Conservation (phyloP, 2,888 invertebrate genomes). For the Hanleya hanleyi region DNA sequence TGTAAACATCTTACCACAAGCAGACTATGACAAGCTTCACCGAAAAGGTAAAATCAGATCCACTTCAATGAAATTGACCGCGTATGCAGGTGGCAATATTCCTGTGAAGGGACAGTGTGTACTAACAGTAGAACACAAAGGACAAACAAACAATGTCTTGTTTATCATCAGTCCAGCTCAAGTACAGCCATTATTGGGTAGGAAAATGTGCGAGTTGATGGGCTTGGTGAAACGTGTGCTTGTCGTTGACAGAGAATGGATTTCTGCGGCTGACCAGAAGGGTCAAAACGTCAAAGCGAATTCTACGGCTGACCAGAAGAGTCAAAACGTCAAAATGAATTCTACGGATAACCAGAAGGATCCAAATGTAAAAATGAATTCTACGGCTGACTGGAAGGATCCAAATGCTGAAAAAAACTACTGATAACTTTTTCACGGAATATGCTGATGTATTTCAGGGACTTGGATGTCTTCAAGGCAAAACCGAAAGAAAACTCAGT, state of each 20-base stretch:
- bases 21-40: neutral
- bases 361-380: too few species aligned
- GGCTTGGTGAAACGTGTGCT: constrained; percentile 8
- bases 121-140: neutral
- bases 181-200: neutral
- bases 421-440: neutral
- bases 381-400: too few species aligned
- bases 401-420: too few species aligned
- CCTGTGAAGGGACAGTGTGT: neutral
- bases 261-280: too few species aligned
- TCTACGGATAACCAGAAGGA: too few species aligned
- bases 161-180: neutral
- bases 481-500: constrained; percentile 23
- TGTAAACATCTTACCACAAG: constrained; percentile 4
- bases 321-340: too few species aligned
- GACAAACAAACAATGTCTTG: neutral
- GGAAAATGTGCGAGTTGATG: neutral
- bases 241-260: too few species aligned
- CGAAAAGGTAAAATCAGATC: too few species aligned
- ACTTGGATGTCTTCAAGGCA: constrained; percentile 37
- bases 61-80: too few species aligned
- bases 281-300: too few species aligned
- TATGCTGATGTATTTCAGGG: constrained; percentile 23
- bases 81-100: neutral
- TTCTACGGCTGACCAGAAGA: too few species aligned